Percentiles rank a stretch among this genome's conserved stretches.
phyloP scores from a whole-genome alignment of 2,888 invertebrate species.

The Sabatieria punctata region DNA sequence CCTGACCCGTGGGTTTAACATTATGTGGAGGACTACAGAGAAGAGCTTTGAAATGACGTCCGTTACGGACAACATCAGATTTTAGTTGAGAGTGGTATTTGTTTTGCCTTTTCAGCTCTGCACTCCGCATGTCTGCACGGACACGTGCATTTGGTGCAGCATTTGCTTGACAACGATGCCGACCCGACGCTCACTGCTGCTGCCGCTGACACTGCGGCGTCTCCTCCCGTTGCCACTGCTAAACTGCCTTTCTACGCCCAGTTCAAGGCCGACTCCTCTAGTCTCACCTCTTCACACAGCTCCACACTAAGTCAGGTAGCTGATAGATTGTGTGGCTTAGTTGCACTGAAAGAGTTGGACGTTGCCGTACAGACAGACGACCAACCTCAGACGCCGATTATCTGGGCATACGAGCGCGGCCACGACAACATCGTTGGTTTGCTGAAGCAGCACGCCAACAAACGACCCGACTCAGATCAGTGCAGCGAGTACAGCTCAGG shows the following conservation, averaged over 20 bases:
- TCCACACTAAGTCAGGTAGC: constrained; percentile 25
- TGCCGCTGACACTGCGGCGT: constrained; percentile 12
- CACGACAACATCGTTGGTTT: constrained; percentile 38
- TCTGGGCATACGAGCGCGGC: constrained; percentile 39
- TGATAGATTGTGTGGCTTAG: not conserved
- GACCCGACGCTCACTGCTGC: constrained; percentile 36
- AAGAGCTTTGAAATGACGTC: too few species aligned
- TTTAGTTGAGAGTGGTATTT: too few species aligned
- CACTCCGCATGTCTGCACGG: constrained; percentile 39
- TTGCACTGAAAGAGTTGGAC: not conserved
- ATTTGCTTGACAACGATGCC: constrained; percentile 36
- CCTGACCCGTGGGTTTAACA: too few species aligned
- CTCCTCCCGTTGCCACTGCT: not conserved
- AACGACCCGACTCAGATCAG: constrained; percentile 34
- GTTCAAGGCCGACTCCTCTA: not conserved
- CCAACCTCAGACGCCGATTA: constrained; percentile 33
- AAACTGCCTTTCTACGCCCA: not conserved
- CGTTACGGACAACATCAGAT: too few species aligned
- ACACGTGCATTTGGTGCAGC: constrained; percentile 36
- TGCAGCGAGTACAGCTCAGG: constrained; percentile 35
- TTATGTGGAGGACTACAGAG: too few species aligned
- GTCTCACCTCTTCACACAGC: constrained; percentile 15
- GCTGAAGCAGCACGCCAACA: constrained; percentile 35
- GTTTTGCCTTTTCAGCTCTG: constrained; percentile 31
- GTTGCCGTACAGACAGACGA: too few species aligned